phyloP scores from a whole-genome alignment of 1,140 invertebrate genomes.

The Hirudo medicinalis region DNA sequence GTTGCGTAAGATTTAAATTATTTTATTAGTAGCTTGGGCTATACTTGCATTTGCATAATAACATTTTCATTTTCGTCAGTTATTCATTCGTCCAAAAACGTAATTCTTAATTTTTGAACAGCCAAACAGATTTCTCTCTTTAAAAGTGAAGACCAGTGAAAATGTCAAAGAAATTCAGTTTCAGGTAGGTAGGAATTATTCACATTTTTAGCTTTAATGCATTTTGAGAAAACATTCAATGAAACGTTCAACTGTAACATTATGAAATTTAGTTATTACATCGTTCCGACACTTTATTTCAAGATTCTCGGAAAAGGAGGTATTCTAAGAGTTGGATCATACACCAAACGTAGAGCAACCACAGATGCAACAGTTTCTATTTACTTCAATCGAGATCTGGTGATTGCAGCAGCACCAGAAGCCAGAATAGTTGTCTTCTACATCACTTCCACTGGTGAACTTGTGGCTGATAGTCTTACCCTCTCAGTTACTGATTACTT shows the following conservation, averaged over 20 bases:
- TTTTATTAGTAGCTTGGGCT: too few species aligned
- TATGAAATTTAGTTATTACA: not conserved
- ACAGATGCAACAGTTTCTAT: not conserved
- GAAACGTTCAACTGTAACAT: too few species aligned
- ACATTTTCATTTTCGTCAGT: too few species aligned
- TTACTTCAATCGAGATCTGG: not conserved
- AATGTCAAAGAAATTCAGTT: not conserved
- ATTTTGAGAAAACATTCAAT: not conserved
- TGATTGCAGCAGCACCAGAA: constrained; percentile 65
- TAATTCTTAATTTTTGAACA: not conserved
- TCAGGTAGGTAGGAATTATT: not conserved
- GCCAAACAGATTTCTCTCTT: not conserved
- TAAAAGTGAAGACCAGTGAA: constrained; percentile 2
- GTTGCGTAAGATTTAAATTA: too few species aligned
- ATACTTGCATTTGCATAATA: too few species aligned
- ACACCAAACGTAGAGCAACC: not conserved
- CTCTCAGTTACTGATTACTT: constrained; percentile 15
- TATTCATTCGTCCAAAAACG: too few species aligned
- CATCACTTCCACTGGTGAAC: constrained; percentile 54
- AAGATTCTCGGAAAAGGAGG: constrained; percentile 11
- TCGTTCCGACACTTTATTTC: not conserved
- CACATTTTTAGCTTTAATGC: not conserved
- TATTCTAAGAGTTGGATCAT: not conserved
- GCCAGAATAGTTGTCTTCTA: constrained; percentile 67
- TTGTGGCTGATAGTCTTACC: constrained; percentile 62